These are phyloP conservation scores for Peromyscus nudipes DNA, from an alignment of 2,797 vertebrate species.

Conservation along the genomic window DNA sequence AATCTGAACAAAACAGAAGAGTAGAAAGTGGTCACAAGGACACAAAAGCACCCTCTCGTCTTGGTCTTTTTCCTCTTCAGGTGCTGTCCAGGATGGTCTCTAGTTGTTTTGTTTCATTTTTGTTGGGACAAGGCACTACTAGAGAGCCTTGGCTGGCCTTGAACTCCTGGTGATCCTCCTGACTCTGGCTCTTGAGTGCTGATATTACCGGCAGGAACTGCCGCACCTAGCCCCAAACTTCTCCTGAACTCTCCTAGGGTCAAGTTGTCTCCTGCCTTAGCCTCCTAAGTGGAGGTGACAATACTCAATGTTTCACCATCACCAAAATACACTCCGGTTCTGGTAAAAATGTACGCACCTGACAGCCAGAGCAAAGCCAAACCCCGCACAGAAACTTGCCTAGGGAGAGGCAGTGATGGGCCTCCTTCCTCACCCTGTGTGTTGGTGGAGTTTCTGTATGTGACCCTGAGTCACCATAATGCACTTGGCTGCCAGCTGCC, in stretches of 20 bases:
- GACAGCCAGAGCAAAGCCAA: background rate
- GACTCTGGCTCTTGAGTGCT: background rate
- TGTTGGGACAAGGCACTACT: background rate
- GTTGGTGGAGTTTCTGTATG: background rate
- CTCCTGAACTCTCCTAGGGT: background rate
- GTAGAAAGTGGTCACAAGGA: background rate
- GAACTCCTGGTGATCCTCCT: background rate
- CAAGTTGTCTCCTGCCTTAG: background rate
- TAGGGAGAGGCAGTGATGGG: background rate
- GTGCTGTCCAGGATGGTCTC: background rate
- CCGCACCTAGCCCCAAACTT: background rate
- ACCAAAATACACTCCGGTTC: background rate
- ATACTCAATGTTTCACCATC: background rate
- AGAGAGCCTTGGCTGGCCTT: background rate
- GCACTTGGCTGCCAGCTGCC: background rate
- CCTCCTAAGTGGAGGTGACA: background rate
- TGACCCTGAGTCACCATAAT: background rate
- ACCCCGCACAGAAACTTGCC: background rate
- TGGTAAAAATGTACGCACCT: background rate
- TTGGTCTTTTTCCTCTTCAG: background rate
- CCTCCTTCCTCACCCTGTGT: background rate
- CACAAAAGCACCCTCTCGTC: too few relatives aligned
- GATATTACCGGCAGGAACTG: background rate
- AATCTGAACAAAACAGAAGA: conserved; percentile 90
- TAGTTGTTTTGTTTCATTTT: background rate